Percentiles rank a stretch among this genome's conserved stretches.
Conservation (phyloP, 2,888 invertebrate species). For the Clitarchus hookeri region DNA sequence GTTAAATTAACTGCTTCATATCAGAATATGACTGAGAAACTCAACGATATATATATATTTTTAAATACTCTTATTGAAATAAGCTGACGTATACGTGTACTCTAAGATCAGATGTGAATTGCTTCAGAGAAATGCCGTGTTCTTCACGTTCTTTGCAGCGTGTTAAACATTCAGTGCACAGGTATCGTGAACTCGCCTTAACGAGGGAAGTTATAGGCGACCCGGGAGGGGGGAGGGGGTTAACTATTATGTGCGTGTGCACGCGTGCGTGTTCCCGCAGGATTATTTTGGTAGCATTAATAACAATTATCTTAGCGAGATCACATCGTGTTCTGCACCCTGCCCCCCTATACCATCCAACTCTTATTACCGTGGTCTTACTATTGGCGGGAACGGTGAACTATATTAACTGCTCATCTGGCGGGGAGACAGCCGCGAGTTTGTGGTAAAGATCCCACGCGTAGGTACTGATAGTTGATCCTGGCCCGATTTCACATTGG, state of each 20-base stretch:
- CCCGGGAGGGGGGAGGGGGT: too few relatives aligned
- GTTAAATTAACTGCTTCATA: too few relatives aligned
- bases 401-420: neutral
- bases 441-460: neutral
- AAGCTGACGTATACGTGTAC: too few relatives aligned
- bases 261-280: neutral
- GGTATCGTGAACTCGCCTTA: neutral
- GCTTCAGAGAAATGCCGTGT: too few relatives aligned
- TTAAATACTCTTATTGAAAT: too few relatives aligned
- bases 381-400: neutral
- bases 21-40: too few relatives aligned
- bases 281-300: constrained; percentile 5
- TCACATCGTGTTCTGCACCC: neutral
- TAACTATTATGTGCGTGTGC: neutral
- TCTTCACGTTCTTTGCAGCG: too few relatives aligned
- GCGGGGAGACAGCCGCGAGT: neutral
- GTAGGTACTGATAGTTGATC: neutral
- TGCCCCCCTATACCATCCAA: neutral
- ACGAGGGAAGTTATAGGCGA: neutral
- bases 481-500: neutral
- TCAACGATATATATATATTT: too few relatives aligned
- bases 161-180: too few relatives aligned
- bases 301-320: constrained; percentile 1
- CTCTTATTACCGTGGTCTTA: neutral
- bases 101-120: too few relatives aligned